phyloP scores from a whole-genome alignment of 2,113 vertebrate species.

The Aramus guarauna region DNA sequence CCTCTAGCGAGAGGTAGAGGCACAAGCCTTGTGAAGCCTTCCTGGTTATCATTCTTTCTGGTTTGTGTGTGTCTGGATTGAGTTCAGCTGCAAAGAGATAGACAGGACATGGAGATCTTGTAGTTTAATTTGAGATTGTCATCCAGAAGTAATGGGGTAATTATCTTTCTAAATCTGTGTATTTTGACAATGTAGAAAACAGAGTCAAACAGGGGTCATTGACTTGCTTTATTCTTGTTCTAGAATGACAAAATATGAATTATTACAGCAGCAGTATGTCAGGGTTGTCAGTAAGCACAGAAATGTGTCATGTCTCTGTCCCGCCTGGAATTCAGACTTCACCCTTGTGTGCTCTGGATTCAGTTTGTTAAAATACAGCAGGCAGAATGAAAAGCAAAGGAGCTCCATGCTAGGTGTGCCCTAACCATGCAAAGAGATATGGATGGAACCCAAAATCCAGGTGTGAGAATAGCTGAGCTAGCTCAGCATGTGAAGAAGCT shows the following conservation, averaged over 20 bases:
- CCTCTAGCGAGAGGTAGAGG: neutral
- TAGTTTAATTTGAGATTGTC: neutral
- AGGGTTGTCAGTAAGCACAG: neutral
- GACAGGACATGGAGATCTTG: neutral
- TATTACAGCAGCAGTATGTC: neutral
- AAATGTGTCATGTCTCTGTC: neutral
- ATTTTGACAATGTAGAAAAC: neutral
- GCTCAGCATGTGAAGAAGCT: neutral
- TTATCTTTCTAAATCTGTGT: neutral
- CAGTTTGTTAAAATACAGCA: neutral
- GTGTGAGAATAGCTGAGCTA: neutral
- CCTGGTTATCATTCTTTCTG: neutral
- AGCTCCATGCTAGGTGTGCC: neutral
- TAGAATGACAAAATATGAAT: neutral
- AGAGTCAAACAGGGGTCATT: neutral
- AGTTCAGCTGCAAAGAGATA: neutral
- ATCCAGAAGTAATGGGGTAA: neutral
- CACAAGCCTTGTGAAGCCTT: neutral
- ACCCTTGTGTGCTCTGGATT: neutral
- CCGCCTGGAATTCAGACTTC: neutral
- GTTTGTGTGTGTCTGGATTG: neutral
- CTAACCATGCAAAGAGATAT: neutral
- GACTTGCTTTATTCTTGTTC: neutral
- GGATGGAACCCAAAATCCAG: neutral
- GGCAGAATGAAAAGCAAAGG: neutral